Evolutionary conservation across 2,113 vertebrate genomes (phyloP), one percentile per base, ranked within the genome.

Genomic region (Chinchilla lanigera): DNA sequence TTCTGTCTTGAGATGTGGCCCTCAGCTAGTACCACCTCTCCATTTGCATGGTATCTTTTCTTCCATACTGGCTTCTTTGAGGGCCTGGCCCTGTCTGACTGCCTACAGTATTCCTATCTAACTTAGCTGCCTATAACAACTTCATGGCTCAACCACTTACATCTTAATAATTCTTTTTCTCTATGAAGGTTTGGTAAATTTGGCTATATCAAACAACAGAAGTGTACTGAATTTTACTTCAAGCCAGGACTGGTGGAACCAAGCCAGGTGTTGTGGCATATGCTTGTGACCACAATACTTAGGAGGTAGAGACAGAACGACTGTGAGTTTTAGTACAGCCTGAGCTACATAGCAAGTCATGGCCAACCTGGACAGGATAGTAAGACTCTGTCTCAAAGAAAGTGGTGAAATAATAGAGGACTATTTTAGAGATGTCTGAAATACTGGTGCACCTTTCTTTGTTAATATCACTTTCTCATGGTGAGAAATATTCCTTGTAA

Each of bases 151-250:
- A 96, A 1, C 26, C 77, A 5, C 50, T 96, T 24, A 69, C 47
- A 89, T 92, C 28, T 90, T 89, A 77, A 54, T 95, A 73, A 63
- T 88, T 86, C 41, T 86, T 91, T 91, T 69, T 69, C 82, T 90
- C 5, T 56, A 24, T 30, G 88, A 84, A 81, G 41, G 10, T 82
- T 73, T 75, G 24, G 16, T 47, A 69, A 90, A 80, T 44, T 77
- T 86, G 89, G 22, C 22, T 78, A 5, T 91, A 77, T 94, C 12
- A 90, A 44, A 44, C 28, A 81, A 7, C 30, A 56, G 33, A 75
- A 87, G 65, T 89, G 24, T 13, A 11, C n/a, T 61, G 10, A 78
- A 33, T 90, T 77, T 92, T 82, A 60, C 30, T 93, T 86, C 26
- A 56, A 19, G 50, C 16, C 71, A 80, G 78, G 69, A 78, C 19